Evolutionary conservation across 2,888 invertebrate genomes (phyloP).

Genomic region (Megastigmus dorsalis): DNA sequence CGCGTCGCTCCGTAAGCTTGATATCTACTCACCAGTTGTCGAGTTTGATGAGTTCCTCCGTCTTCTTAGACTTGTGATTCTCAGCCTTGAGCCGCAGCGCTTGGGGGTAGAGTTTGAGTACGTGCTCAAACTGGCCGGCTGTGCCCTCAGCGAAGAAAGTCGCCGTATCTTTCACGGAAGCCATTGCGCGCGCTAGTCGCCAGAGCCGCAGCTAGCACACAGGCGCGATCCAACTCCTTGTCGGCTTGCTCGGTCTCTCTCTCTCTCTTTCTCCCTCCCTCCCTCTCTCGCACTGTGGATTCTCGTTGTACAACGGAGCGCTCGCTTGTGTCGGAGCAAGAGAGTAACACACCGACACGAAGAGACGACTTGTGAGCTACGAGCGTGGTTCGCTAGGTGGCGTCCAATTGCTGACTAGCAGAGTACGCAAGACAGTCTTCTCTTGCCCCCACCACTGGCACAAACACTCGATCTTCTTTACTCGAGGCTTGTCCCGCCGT

Average conservation of each 20-base stretch:
- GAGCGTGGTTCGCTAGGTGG: too few species aligned
- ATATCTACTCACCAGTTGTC: constrained; percentile 90
- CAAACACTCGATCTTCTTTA: too few species aligned
- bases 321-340: too few species aligned
- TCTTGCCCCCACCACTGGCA: too few species aligned
- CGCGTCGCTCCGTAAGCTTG: neutral
- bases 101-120: constrained; percentile 93
- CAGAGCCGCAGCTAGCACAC: neutral
- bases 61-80: constrained; percentile 88
- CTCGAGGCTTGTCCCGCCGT: constrained; percentile 16
- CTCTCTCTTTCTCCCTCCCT: neutral
- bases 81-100: constrained; percentile 93
- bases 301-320: neutral
- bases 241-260: neutral
- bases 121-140: constrained; percentile 90
- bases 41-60: constrained; percentile 94
- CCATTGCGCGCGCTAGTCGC: constrained; percentile 77
- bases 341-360: too few species aligned
- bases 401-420: too few species aligned
- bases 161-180: constrained; percentile 92
- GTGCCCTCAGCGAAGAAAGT: constrained; percentile 95
- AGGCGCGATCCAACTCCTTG: neutral
- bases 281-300: neutral
- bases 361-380: neutral
- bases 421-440: too few species aligned